Evolutionary conservation across 2,888 invertebrate genomes (phyloP).

Genomic region (Blastobasis lacticolella): DNA sequence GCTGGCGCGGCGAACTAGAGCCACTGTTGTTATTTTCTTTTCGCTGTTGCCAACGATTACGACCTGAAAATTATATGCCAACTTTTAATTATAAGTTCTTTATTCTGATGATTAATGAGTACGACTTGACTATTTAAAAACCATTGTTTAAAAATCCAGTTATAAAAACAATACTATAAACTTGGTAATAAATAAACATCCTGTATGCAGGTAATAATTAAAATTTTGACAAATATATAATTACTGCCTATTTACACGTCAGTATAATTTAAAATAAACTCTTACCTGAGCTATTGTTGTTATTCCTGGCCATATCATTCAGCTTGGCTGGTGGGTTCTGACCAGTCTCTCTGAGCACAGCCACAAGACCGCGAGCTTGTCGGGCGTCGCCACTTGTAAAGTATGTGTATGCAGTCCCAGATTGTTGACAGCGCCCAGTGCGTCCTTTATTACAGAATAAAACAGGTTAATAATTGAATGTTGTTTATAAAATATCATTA

Average conservation of each 20-base stretch:
- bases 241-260: too few relatives aligned
- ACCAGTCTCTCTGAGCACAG: constrained; percentile 94
- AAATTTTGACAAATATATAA: too few relatives aligned
- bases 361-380: constrained; percentile 93
- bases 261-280: too few relatives aligned
- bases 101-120: too few relatives aligned
- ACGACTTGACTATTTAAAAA: too few relatives aligned
- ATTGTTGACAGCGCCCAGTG: constrained; percentile 93
- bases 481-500: not conserved
- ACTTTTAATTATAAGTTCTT: too few relatives aligned
- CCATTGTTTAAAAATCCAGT: too few relatives aligned
- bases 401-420: constrained; percentile 97
- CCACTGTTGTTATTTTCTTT: constrained; percentile 70
- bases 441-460: constrained; percentile 66
- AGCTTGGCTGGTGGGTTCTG: constrained; percentile 88
- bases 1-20: constrained; percentile 66
- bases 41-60: constrained; percentile 77
- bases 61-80: constrained; percentile 35
- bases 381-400: constrained; percentile 94
- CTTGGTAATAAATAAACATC: too few relatives aligned
- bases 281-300: constrained; percentile 61
- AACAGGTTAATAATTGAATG: not conserved
- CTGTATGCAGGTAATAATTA: too few relatives aligned
- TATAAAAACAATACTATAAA: too few relatives aligned
- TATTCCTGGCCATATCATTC: constrained; percentile 80